These are phyloP conservation scores for Dicranocentrus wangi DNA, from an alignment of 2,888 invertebrate species.

Conservation along the genomic window DNA sequence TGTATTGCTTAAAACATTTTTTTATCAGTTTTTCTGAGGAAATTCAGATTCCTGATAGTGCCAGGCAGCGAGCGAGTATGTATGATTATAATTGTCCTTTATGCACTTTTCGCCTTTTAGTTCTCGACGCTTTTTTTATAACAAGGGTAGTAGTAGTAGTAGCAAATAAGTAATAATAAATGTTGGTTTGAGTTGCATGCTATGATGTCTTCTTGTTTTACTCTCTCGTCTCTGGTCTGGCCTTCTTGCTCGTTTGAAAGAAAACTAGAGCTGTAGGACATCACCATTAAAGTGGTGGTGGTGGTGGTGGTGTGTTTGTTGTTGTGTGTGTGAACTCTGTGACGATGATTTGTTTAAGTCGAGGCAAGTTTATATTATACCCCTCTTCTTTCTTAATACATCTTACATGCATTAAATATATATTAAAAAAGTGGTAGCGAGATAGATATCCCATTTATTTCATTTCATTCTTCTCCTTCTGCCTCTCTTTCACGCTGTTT, in stretches of 20 bases:
- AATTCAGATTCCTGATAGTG: background rate
- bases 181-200: background rate
- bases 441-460: too few species aligned
- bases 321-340: conserved; percentile 1
- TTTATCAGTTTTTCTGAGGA: conserved; percentile 13
- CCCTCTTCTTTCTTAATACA: too few species aligned
- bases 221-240: background rate
- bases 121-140: background rate
- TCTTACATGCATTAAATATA: too few species aligned
- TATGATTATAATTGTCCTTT: background rate
- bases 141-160: background rate
- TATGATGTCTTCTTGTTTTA: background rate
- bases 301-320: too few species aligned
- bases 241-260: conserved; percentile 22
- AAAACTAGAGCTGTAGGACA: conserved; percentile 38
- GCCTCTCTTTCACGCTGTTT: too few species aligned
- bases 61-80: background rate
- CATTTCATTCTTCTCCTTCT: too few species aligned
- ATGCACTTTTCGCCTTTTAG: background rate
- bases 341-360: too few species aligned
- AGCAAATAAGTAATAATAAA: too few species aligned
- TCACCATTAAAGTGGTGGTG: conserved; percentile 8
- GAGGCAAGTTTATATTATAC: too few species aligned
- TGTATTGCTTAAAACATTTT: too few species aligned
- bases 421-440: too few species aligned